Percentiles rank a stretch among this genome's conserved stretches.
Conservation (phyloP, 2,113 vertebrate species). For the Craseonycteris thonglongyai region DNA sequence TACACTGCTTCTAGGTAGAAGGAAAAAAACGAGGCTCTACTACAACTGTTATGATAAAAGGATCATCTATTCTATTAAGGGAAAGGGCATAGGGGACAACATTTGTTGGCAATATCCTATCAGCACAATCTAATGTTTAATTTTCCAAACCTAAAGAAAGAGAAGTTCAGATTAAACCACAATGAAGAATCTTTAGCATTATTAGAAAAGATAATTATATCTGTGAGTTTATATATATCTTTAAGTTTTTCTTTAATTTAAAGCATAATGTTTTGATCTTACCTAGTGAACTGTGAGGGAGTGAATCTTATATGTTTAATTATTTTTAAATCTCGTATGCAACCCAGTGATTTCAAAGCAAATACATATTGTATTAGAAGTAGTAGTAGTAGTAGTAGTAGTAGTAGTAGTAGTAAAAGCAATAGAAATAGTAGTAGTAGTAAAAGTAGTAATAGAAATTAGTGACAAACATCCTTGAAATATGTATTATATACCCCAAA, state of each 20-base stretch:
- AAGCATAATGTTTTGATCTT: conserved; percentile 7
- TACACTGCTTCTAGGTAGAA: not conserved
- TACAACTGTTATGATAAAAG: not conserved
- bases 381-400: not conserved
- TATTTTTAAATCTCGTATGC: not conserved
- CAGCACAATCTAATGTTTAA: not conserved
- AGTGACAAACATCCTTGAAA: too few relatives aligned
- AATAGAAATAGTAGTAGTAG: too few relatives aligned
- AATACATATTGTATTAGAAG: too few relatives aligned
- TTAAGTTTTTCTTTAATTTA: conserved; percentile 25
- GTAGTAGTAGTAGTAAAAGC: too few relatives aligned
- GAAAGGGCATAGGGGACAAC: not conserved
- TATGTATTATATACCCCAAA: too few relatives aligned
- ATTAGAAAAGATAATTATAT: conserved; percentile 41
- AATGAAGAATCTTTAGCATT: conserved; percentile 39
- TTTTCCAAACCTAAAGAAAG: conserved; percentile 32
- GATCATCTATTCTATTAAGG: not conserved
- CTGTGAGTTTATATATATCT: not conserved
- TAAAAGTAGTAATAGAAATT: too few relatives aligned
- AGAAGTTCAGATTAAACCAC: not conserved
- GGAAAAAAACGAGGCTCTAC: not conserved
- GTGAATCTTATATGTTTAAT: not conserved
- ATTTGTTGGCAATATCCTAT: not conserved
- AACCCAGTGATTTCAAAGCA: not conserved
- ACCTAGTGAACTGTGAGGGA: not conserved